Percentiles rank a stretch among this genome's conserved stretches.
Evolutionary conservation across 1,140 invertebrate species (phyloP).

Genomic region (Drosophila micromelanica): DNA sequence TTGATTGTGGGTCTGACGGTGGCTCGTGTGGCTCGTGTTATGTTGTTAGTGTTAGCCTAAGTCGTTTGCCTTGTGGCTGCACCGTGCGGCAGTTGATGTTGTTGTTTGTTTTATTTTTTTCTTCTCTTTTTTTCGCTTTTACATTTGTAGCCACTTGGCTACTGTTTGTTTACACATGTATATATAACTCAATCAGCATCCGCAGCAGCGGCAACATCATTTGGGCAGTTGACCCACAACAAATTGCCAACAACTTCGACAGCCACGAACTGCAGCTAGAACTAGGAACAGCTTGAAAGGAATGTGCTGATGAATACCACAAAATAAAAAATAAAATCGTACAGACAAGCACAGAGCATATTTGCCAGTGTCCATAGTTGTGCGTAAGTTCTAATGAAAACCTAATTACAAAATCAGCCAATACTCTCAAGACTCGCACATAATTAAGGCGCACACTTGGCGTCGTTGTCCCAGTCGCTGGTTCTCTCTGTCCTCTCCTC

Average conservation of each 20-base stretch:
- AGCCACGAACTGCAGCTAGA: constrained; percentile 35
- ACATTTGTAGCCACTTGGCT: constrained; percentile 63
- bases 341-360: constrained; percentile 4
- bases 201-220: constrained; percentile 16
- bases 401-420: constrained; percentile 82
- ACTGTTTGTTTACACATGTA: constrained; percentile 80
- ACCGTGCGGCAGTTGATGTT: constrained; percentile 27
- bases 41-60: constrained; percentile 53
- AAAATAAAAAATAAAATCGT: constrained; percentile 5
- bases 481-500: not conserved
- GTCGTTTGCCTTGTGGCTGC: constrained; percentile 44
- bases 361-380: constrained; percentile 56
- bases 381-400: constrained; percentile 78
- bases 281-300: constrained; percentile 24
- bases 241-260: constrained; percentile 35
- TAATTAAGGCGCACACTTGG: constrained; percentile 79
- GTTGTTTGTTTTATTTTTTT: constrained; percentile 40
- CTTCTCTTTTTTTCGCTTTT: constrained; percentile 19
- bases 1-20: constrained; percentile 67
- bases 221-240: constrained; percentile 63
- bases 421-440: constrained; percentile 79
- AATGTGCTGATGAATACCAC: constrained; percentile 21
- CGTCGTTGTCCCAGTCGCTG: constrained; percentile 19
- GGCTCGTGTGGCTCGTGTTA: constrained; percentile 54
- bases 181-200: constrained; percentile 73